Evolutionary conservation across 2,797 vertebrate genomes (phyloP).

Genomic region (Pipistrellus nathusii): DNA sequence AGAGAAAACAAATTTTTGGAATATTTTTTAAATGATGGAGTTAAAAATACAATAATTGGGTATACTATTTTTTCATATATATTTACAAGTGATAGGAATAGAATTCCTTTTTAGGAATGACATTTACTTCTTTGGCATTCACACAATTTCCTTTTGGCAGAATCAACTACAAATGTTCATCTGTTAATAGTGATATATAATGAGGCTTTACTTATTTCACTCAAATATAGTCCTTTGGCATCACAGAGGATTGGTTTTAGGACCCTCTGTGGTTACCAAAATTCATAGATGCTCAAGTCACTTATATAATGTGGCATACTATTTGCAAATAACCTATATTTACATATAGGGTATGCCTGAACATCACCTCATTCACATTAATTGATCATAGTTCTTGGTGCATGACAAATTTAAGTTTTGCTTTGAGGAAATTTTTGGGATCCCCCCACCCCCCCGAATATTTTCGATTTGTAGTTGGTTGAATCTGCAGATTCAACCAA

Average conservation of each 20-base stretch:
- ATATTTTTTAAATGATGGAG: conserved; percentile 18
- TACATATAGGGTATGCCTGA: not conserved
- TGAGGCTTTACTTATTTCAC: conserved; percentile 30
- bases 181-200: not conserved
- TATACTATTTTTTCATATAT: not conserved
- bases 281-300: not conserved
- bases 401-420: not conserved
- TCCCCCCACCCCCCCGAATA: not conserved
- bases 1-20: not conserved
- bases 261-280: not conserved
- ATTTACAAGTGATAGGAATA: not conserved
- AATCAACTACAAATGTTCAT: not conserved
- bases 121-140: not conserved
- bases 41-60: conserved; percentile 8
- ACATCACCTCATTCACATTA: not conserved
- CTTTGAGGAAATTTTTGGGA: not conserved
- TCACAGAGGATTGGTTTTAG: not conserved
- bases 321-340: not conserved
- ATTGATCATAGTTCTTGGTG: not conserved
- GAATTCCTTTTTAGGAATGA: not conserved
- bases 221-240: not conserved
- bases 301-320: not conserved
- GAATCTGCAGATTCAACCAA: not conserved
- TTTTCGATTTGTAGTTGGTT: not conserved
- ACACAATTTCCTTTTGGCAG: not conserved